These are phyloP conservation scores for Argya squamiceps DNA, from an alignment of 2,797 vertebrate genomes.

Conservation along the genomic window DNA sequence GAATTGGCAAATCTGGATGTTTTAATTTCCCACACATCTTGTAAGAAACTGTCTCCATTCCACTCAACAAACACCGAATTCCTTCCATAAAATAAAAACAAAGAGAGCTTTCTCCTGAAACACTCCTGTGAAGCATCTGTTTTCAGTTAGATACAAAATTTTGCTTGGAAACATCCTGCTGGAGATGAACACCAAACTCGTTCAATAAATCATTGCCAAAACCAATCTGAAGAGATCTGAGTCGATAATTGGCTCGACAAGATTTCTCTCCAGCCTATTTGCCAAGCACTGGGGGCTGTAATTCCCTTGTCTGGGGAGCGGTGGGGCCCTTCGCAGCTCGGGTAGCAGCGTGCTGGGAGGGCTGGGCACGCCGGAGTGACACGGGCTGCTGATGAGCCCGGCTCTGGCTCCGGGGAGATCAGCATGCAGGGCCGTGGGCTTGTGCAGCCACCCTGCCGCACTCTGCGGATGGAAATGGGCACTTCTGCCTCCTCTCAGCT, in stretches of 20 bases:
- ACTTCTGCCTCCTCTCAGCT: background rate
- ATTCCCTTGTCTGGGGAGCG: background rate
- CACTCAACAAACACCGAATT: background rate
- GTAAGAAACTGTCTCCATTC: background rate
- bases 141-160: conserved; percentile 13
- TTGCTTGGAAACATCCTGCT: conserved; percentile 28
- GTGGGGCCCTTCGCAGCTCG: background rate
- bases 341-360: background rate
- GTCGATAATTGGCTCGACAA: background rate
- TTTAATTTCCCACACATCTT: background rate
- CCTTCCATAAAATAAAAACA: background rate
- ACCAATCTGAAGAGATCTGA: background rate
- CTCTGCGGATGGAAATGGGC: background rate
- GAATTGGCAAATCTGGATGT: background rate
- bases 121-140: conserved; percentile 13
- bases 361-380: background rate
- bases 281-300: background rate
- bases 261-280: background rate
- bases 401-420: background rate
- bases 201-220: conserved; percentile 16
- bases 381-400: background rate
- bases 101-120: background rate
- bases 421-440: background rate
- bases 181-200: background rate
- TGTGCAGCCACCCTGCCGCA: background rate